Evolutionary conservation across 2,888 invertebrate species (phyloP), one percentile per base, ranked within the genome.

Genomic region (Microplitis manilae): DNA sequence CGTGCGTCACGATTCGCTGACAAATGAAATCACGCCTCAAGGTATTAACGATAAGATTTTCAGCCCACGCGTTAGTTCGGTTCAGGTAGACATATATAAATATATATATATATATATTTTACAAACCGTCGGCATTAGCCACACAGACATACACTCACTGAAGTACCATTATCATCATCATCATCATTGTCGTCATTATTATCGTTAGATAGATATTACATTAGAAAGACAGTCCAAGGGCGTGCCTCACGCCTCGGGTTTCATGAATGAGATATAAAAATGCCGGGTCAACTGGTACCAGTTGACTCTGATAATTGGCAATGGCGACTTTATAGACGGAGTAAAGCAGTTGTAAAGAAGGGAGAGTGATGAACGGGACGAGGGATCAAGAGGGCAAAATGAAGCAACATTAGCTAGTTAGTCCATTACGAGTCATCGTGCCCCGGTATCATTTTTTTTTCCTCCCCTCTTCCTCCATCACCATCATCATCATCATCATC

Each of bases 321-420:
- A 76, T 41, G 62, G 64, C 64, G 73, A 77, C 70, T 70, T 64
- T 7, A 70, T 64, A 64, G 41, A 69, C 69, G 30, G 59, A 69
- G 59, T 62, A 70, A 69, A 68, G 6, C n/a, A 74, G 73, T 15
- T n/a, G n/a, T 38, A 60, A n/a, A 60, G 70, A 39, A 41, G 59
- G 68, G 50, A 67, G 73, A 73, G 71, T 72, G 73, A 59, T 62
- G 71, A 72, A 75, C 68, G 79, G 76, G 86, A 84, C 85, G 86
- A 85, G 84, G 87, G 85, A 85, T 85, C 86, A 86, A 86, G 86
- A 87, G 86, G 87, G 85, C 87, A 87, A 83, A 87, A 86, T 84
- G 85, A 87, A 86, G 82, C 84, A 84, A 82, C 87, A 87, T 87
- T 87, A 87, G 87, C 86, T 86, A 84, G 86, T 87, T 86, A 87